Evolutionary conservation across 2,797 vertebrate genomes (phyloP), one percentile per base, ranked within the genome.

Genomic region (Oreortyx pictus): DNA sequence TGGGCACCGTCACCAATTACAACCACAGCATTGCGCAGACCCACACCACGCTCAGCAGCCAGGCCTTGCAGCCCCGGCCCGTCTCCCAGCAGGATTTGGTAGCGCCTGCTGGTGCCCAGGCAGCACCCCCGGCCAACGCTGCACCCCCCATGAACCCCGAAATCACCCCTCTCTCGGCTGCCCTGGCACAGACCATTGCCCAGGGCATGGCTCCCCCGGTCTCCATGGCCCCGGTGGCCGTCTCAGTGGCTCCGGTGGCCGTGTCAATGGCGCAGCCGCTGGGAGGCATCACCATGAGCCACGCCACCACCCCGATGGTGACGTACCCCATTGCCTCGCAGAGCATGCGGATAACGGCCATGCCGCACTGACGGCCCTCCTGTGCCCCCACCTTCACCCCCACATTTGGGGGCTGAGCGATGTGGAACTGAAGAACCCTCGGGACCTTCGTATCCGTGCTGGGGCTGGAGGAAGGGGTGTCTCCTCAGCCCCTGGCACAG

Each of bases 1-100:
- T 99, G 86, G 98, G 98, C 11, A 97, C 98, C 15, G 98, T 99
- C 3, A 98, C 98, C 96, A 99, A 98, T 96, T 99, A 99, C 98
- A 99, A 99, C 94, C 99, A 99, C 86, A 98, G 98, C 97, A 99
- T 99, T 10, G 99, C 99, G 6, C 99, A 99, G 98, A 99, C 99
- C 8, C 99, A 99, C 97, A 99, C 99, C 86, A 99, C 99, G 23
- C 98, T 99, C 93, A 99, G 99, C 98, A 99, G 98, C 77, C 98
- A 99, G 24, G 99, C 98, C 37, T 97, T 99, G 41, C 99, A 99
- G 95, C 98, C 99, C 12, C 98, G 99, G 11, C 97, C 98, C 0
- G 98, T 99, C 43, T 98, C 98, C 47, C 99, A 99, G 76, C 99
- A 99, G 95, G 99, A 99, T 88, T 92, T 99, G 75, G 99, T 99